Evolutionary conservation across 2,113 vertebrate genomes (phyloP).

Genomic region (Ictalurus punctatus): DNA sequence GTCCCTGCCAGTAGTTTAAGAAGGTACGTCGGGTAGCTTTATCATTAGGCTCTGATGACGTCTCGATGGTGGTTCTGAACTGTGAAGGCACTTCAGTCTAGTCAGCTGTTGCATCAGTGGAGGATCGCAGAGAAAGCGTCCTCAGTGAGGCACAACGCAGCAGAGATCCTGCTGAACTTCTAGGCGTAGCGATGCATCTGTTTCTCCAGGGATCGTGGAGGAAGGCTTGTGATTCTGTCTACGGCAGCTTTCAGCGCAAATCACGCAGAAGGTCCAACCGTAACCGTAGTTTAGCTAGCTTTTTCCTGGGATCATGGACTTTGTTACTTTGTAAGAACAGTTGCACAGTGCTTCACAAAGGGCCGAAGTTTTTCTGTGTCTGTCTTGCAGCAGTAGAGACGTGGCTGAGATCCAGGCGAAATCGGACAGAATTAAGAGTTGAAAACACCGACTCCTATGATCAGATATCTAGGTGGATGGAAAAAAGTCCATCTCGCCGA

Average conservation of each 20-base stretch:
- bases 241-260: not conserved
- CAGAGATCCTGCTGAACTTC: not conserved
- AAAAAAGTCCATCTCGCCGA: not conserved
- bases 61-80: not conserved
- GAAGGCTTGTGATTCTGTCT: not conserved
- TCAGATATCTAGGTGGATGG: not conserved
- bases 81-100: not conserved
- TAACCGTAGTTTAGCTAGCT: not conserved
- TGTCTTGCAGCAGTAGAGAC: not conserved
- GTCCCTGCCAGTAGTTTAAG: not conserved
- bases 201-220: not conserved
- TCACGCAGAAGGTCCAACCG: not conserved
- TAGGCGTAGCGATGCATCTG: not conserved
- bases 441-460: not conserved
- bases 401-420: not conserved
- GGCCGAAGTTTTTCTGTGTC: not conserved
- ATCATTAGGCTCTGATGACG: not conserved
- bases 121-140: not conserved
- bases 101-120: not conserved
- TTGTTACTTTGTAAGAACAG: not conserved
- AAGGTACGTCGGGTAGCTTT: not conserved
- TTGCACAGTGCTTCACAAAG: not conserved
- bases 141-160: not conserved
- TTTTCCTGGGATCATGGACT: not conserved
- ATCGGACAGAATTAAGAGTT: not conserved